phyloP scores from a whole-genome alignment of 2,888 invertebrate genomes.

The Halictus ligatus region DNA sequence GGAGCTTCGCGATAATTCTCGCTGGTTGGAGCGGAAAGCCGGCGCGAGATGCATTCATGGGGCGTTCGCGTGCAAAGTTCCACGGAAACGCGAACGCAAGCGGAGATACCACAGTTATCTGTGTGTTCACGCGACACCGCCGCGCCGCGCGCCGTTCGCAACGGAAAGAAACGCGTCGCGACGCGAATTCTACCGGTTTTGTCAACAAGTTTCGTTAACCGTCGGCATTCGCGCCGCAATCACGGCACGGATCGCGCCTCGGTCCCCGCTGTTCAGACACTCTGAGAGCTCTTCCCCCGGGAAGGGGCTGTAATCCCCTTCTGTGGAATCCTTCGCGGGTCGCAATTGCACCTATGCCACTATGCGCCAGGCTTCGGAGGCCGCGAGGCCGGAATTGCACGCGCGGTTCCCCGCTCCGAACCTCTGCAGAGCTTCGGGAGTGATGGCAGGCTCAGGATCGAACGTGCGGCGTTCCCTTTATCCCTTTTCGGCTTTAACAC shows the following conservation, averaged over 20 bases:
- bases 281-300: conserved; percentile 1
- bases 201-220: conserved; percentile 2
- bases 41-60: conserved; percentile 10
- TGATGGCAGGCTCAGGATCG: conserved; percentile 31
- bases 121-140: neutral
- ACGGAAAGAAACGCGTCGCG: neutral
- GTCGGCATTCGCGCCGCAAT: neutral
- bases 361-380: neutral
- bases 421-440: conserved; percentile 13
- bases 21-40: neutral
- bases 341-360: neutral
- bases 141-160: neutral
- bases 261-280: neutral
- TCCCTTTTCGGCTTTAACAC: conserved; percentile 11
- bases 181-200: neutral
- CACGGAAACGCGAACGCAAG: neutral
- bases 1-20: conserved; percentile 3
- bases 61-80: neutral
- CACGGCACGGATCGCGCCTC: neutral
- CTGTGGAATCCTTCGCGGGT: conserved; percentile 1
- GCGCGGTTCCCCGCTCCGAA: neutral
- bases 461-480: neutral
- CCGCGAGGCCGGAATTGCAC: neutral
- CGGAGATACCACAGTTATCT: neutral
- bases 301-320: conserved; percentile 3